phyloP scores from a whole-genome alignment of 2,113 vertebrate species.

The Hemicordylus capensis region DNA sequence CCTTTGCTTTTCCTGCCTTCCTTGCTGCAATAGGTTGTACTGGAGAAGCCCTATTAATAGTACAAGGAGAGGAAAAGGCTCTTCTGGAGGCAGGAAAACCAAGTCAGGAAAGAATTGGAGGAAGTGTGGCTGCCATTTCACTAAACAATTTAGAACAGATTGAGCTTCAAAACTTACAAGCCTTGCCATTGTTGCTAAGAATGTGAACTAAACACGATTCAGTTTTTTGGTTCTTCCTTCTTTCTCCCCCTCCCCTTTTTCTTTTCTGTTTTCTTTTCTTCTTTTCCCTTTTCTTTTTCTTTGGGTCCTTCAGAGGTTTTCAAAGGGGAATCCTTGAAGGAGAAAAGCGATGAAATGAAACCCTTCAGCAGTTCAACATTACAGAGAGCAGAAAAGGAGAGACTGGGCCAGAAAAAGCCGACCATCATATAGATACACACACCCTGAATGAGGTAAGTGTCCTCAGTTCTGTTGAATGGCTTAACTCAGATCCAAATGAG shows the following conservation, averaged over 20 bases:
- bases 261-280: no score
- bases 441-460: conserved; percentile 61
- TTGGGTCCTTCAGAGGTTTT: conserved; percentile 23
- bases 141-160: conserved; percentile 87
- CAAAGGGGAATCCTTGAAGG: conserved; percentile 13
- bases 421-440: neutral
- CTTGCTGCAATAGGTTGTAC: conserved; percentile 81
- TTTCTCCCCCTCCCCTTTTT: no score
- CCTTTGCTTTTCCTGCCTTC: conserved; percentile 84
- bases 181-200: conserved; percentile 51
- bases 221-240: no score
- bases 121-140: conserved; percentile 89
- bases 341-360: conserved; percentile 1
- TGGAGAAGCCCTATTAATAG: conserved; percentile 88
- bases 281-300: no score
- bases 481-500: neutral
- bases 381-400: neutral
- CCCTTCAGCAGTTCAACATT: conserved; percentile 12
- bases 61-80: conserved; percentile 79
- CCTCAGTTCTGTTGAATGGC: conserved; percentile 13
- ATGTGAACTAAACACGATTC: conserved; percentile 48
- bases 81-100: conserved; percentile 91
- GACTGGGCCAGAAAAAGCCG: neutral
- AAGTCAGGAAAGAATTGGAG: conserved; percentile 97
- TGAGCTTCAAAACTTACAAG: conserved; percentile 68